Evolutionary conservation across 1,140 invertebrate species (phyloP), one percentile per base, ranked within the genome.

Genomic region (Acromyrmex heyeri): DNA sequence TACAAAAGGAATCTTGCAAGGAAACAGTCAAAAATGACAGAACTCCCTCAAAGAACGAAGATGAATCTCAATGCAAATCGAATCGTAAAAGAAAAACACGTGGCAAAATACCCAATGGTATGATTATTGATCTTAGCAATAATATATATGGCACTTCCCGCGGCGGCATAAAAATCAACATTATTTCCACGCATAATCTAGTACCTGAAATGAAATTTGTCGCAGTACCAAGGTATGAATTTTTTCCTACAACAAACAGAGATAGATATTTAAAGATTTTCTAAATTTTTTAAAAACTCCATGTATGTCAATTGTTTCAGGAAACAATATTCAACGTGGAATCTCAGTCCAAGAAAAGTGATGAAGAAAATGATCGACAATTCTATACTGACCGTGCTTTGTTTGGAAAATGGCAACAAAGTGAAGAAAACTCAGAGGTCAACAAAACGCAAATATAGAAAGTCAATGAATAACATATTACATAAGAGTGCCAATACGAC

Each of bases 21-120:
- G 24, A 62, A 83, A 50, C 79, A 24, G 69, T 75, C 79, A 73
- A 83, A 69, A 83, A 38, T 73, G 38, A 83, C 61, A 48, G 16
- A 7, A 16, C 59, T 64, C 21, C 16, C 7, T 53, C 48, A 38
- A 78, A 73, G 7, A 65, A 76, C 73, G 73, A 65, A 65, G 73
- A 78, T 44, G 38, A 83, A 83, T 83, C 69, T 73, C 79, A 67
- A 83, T 75, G 79, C 55, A 83, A 73, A 75, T 83, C 55, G 69
- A 62, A 38, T 62, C 55, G 79, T 61, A 50, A 21, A 38, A 75
- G 73, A 78, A 81, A 81, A 69, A 59, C 18, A 61, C 27, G 53
- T 59, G 34, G 64, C 61, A 27, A 21, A n/a, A 70, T 34, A 10
- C 14, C 55, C 24, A 12, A 70, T 7, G 14, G 70, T 21, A 7